phyloP scores from a whole-genome alignment of 2,113 vertebrate species.

The Thinocorus orbignyianus region DNA sequence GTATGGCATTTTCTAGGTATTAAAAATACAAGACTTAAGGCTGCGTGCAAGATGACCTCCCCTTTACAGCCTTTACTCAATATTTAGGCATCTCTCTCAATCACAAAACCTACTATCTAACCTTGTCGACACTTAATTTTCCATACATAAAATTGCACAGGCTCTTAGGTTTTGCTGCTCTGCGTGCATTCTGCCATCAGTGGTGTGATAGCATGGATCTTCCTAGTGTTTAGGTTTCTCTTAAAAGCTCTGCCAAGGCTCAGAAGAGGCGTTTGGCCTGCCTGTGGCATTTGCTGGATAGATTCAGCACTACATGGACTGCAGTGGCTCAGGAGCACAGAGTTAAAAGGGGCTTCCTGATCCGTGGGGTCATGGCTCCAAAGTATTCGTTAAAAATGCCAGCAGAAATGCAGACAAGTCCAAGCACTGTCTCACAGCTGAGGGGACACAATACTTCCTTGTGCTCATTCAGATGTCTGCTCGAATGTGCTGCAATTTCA shows the following conservation, averaged over 20 bases:
- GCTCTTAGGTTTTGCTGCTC: neutral
- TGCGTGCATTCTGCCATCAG: accelerated
- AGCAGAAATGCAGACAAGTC: neutral
- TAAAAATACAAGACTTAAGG: neutral
- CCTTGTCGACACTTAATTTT: neutral
- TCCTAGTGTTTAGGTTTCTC: neutral
- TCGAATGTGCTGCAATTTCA: neutral
- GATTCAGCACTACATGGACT: accelerated
- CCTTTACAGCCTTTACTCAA: neutral
- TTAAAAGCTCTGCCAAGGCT: neutral
- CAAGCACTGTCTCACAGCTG: neutral
- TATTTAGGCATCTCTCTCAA: no score
- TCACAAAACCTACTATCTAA: neutral
- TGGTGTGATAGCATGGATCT: neutral
- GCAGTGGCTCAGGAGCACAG: neutral
- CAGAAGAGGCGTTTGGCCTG: neutral
- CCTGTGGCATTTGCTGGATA: accelerated
- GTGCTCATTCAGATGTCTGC: neutral
- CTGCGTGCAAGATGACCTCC: neutral
- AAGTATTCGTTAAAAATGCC: neutral
- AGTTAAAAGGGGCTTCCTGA: neutral
- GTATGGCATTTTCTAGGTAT: neutral
- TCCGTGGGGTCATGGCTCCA: accelerated
- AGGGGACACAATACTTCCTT: neutral
- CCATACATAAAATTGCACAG: neutral